Conservation (phyloP, 2,113 vertebrate genomes). For the Crotalus helleri region DNA sequence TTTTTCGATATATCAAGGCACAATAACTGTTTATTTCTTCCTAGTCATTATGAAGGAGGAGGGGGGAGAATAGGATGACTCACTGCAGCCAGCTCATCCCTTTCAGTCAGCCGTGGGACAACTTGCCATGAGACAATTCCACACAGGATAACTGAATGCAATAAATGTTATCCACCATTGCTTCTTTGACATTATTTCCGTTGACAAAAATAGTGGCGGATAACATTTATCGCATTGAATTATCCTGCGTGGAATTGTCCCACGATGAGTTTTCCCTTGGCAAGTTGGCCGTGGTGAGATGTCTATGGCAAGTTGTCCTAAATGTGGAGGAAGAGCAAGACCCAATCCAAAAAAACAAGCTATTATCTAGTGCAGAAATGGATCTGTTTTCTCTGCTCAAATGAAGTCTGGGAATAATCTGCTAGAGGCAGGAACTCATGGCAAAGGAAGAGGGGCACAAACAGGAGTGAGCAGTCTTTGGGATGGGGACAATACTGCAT, state of each 20-base stretch:
- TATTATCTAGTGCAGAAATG: not conserved
- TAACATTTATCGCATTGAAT: not conserved
- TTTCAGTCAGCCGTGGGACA: not conserved
- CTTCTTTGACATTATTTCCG: not conserved
- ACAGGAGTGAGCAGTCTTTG: not conserved
- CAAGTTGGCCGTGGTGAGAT: not conserved
- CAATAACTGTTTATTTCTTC: not conserved
- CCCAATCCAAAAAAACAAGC: not conserved
- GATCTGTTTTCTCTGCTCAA: not conserved
- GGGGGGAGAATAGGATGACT: not conserved
- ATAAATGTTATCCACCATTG: not conserved
- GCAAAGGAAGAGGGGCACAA: not conserved
- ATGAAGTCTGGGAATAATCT: not conserved
- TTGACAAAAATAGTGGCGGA: not conserved
- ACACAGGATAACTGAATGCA: not conserved
- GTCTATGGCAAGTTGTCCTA: not conserved
- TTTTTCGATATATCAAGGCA: not conserved
- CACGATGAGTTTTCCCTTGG: not conserved
- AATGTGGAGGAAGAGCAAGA: not conserved
- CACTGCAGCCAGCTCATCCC: rapidly evolving
- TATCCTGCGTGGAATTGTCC: not conserved
- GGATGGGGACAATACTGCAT: not conserved
- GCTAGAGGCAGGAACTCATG: not conserved
- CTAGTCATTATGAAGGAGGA: not conserved
- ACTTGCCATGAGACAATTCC: not conserved